Conservation (phyloP, 23 tunicate genomes). For the Phallusia fumigata region DNA sequence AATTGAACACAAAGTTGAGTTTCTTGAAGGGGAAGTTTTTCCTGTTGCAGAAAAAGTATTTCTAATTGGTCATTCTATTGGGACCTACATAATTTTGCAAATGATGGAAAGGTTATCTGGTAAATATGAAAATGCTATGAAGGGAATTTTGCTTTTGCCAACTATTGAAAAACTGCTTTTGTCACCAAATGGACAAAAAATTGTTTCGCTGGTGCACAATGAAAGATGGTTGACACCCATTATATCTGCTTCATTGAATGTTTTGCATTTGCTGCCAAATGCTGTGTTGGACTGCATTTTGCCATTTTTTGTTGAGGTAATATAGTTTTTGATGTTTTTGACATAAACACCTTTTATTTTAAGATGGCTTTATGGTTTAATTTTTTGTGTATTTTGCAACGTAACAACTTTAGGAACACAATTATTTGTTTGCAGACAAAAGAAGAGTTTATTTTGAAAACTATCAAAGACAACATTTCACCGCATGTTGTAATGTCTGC, state of each 20-base stretch:
- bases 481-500: slow-evolving; percentile 42
- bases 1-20: slow-evolving; percentile 65
- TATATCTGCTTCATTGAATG: slow-evolving; percentile 12
- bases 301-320: slow-evolving; percentile 32
- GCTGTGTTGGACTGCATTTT: slow-evolving; percentile 25
- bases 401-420: not conserved
- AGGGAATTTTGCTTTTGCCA: slow-evolving; percentile 79
- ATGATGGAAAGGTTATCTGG: slow-evolving; percentile 53
- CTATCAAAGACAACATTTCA: slow-evolving; percentile 34
- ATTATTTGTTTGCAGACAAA: slow-evolving; percentile 17
- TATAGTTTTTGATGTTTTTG: not conserved
- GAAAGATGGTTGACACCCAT: slow-evolving; percentile 47
- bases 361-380: not conserved
- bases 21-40: slow-evolving; percentile 49
- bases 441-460: slow-evolving; percentile 32
- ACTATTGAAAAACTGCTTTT: slow-evolving; percentile 75
- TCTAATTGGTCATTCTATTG: slow-evolving; percentile 92
- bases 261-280: slow-evolving; percentile 33
- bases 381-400: no score
- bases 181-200: slow-evolving; percentile 67
- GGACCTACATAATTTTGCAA: slow-evolving; percentile 86
- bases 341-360: no score
- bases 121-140: slow-evolving; percentile 14
- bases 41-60: slow-evolving; percentile 61
- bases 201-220: slow-evolving; percentile 62